Percentiles rank a stretch among this genome's conserved stretches.
phyloP scores from a whole-genome alignment of 2,113 vertebrate genomes.

The Neogale vison region DNA sequence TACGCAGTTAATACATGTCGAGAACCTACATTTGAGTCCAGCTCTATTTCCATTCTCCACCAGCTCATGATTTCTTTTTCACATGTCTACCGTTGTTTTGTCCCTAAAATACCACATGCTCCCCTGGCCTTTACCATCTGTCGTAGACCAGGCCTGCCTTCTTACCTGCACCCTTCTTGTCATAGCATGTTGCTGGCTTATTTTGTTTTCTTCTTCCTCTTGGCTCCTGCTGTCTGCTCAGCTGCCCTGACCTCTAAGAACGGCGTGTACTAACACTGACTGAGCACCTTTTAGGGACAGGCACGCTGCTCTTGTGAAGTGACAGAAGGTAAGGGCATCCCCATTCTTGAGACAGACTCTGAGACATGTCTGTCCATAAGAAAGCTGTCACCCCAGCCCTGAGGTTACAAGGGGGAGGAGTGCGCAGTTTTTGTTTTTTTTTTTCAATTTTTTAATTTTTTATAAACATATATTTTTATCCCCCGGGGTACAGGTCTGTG shows the following conservation, averaged over 20 bases:
- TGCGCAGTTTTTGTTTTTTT: rapidly evolving
- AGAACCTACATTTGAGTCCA: background rate
- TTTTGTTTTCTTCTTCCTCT: background rate
- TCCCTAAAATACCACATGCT: background rate
- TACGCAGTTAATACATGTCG: background rate
- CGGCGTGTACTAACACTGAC: rapidly evolving
- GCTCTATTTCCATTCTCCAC: background rate
- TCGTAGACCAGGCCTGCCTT: background rate
- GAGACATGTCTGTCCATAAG: background rate
- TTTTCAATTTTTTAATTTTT: too few species aligned
- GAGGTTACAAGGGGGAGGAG: background rate
- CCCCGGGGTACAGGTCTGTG: too few species aligned
- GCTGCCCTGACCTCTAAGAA: background rate
- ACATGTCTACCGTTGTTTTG: background rate
- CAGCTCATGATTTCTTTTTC: background rate
- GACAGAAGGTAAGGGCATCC: background rate
- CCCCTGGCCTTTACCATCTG: background rate
- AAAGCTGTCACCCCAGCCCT: background rate
- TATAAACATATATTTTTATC: too few species aligned
- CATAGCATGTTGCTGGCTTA: background rate
- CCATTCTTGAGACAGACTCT: background rate
- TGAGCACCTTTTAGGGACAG: background rate
- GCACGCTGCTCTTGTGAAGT: background rate
- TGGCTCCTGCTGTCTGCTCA: background rate
- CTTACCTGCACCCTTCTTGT: background rate